A percentile compares a stretch with the other conserved stretches of the same genome.
Evolutionary conservation across 2,888 invertebrate genomes (phyloP).

Genomic region (Netelia melanura): DNA sequence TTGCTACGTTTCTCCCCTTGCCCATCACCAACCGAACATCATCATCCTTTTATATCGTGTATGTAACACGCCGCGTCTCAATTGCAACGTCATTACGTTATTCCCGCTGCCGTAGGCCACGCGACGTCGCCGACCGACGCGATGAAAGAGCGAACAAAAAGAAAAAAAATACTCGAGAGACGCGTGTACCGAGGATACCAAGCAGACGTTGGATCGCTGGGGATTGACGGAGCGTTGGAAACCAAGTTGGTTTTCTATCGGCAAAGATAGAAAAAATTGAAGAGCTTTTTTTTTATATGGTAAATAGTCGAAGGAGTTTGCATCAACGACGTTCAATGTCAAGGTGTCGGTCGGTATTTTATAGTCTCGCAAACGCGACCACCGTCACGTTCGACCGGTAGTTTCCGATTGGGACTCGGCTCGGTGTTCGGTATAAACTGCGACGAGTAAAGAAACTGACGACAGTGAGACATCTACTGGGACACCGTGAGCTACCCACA

Average conservation of each 20-base stretch:
- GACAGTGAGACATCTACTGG: neutral
- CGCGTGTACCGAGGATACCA: neutral
- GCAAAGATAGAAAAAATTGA: neutral
- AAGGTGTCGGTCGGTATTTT: neutral
- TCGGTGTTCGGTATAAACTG: neutral
- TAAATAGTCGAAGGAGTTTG: too few species aligned
- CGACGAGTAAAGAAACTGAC: constrained; percentile 8
- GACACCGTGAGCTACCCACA: neutral
- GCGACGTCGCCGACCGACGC: constrained; percentile 37
- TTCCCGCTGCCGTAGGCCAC: constrained; percentile 52
- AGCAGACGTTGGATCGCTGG: constrained; percentile 40
- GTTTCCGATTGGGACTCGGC: neutral
- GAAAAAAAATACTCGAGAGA: neutral
- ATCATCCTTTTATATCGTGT: constrained; percentile 15
- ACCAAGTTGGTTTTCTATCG: constrained; percentile 50
- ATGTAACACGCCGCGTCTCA: constrained; percentile 46
- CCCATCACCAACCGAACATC: constrained; percentile 28
- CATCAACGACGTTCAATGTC: constrained; percentile 31
- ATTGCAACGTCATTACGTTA: constrained; percentile 69
- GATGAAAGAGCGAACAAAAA: constrained; percentile 7
- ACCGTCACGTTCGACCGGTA: constrained; percentile 10
- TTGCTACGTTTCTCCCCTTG: constrained; percentile 32
- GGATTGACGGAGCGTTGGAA: constrained; percentile 26
- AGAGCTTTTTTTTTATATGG: too few species aligned
- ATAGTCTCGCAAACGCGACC: constrained; percentile 31